These are phyloP conservation scores for Aethina tumida DNA, from an alignment of 1,140 invertebrate genomes.

Conservation along the genomic window DNA sequence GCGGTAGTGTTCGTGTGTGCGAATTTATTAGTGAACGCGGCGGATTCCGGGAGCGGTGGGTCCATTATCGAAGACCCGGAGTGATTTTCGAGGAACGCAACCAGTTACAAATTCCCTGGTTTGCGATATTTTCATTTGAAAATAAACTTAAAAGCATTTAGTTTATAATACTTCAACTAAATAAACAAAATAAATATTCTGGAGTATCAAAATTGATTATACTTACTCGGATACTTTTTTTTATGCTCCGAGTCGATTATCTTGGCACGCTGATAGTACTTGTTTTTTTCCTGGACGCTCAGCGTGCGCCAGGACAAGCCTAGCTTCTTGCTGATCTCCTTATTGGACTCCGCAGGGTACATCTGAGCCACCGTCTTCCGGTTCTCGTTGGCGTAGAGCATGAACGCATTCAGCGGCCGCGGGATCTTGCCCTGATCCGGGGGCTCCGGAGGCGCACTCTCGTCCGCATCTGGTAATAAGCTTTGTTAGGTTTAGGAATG, in stretches of 20 bases:
- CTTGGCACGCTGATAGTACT: constrained; percentile 48
- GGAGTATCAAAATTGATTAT: not conserved
- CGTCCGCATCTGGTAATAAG: too few species aligned
- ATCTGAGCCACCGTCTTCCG: constrained; percentile 44
- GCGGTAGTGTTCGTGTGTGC: too few species aligned
- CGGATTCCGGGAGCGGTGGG: too few species aligned
- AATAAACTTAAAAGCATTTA: not conserved
- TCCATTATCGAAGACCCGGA: too few species aligned
- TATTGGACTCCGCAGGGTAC: constrained; percentile 50
- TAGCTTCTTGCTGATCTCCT: constrained; percentile 51
- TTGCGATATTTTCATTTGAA: too few species aligned
- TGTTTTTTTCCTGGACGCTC: constrained; percentile 40
- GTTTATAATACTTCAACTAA: not conserved
- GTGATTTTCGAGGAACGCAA: too few species aligned
- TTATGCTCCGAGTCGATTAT: constrained; percentile 51
- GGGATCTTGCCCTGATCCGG: too few species aligned
- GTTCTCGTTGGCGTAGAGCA: constrained; percentile 55
- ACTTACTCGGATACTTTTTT: constrained; percentile 49
- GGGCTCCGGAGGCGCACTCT: too few species aligned
- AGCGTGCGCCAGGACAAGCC: constrained; percentile 47
- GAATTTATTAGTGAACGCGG: too few species aligned
- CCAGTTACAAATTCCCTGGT: too few species aligned
- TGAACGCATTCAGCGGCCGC: constrained; percentile 54
- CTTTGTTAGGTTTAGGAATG: too few species aligned
- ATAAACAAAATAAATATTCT: not conserved